phyloP scores from a whole-genome alignment of 2,113 vertebrate genomes.

The Ancistrus triradiatus region DNA sequence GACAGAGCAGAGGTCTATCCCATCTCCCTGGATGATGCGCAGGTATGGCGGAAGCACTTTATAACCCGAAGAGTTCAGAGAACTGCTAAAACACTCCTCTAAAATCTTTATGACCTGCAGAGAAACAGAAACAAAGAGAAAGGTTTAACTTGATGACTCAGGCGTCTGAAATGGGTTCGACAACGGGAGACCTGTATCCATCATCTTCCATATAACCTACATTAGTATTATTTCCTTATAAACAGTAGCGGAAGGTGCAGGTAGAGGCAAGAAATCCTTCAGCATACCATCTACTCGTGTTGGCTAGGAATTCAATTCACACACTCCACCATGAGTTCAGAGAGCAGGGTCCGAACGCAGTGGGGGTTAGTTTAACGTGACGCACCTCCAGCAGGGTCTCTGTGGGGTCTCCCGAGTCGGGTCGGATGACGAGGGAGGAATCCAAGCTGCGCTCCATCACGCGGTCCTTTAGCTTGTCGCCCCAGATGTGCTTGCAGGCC shows the following conservation, averaged over 20 bases:
- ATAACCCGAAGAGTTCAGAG: constrained; percentile 63
- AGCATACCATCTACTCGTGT: no score
- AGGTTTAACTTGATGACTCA: neutral
- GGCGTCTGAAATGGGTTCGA: no score
- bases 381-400: constrained; percentile 67
- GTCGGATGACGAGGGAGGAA: constrained; percentile 66
- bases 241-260: no score
- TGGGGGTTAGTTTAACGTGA: no score
- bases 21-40: constrained; percentile 71
- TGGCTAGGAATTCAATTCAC: no score
- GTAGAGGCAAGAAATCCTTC: no score
- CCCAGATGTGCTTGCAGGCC: constrained; percentile 74
- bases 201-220: no score
- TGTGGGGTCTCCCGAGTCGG: constrained; percentile 69
- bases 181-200: no score
- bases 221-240: no score
- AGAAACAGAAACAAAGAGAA: neutral
- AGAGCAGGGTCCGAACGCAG: no score
- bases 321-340: no score
- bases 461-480: constrained; percentile 67
- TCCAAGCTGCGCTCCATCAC: constrained; percentile 70
- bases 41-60: constrained; percentile 69
- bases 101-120: constrained; percentile 68
- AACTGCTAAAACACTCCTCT: constrained; percentile 64
- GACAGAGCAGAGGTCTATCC: constrained; percentile 65